phyloP scores from a whole-genome alignment of 2,888 invertebrate species.

The Brachyptera putata region DNA sequence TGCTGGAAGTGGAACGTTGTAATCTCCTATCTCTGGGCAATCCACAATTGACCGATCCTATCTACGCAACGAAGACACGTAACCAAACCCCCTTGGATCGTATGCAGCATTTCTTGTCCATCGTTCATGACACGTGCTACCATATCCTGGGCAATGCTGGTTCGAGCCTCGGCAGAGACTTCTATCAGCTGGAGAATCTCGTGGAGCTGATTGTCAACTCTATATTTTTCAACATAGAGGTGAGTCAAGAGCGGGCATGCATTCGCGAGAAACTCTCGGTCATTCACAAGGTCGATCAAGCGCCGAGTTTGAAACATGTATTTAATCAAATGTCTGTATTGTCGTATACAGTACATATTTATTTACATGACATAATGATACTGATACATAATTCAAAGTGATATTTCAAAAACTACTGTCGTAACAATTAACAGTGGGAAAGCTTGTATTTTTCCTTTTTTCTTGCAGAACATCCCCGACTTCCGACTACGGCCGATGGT shows the following conservation, averaged over 20 bases:
- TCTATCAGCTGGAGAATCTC: conserved; percentile 74
- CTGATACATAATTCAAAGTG: too few relatives aligned
- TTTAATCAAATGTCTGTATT: not conserved
- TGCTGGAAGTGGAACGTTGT: conserved; percentile 72
- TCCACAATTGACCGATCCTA: conserved; percentile 22
- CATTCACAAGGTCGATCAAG: too few relatives aligned
- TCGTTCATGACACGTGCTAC: conserved; percentile 76
- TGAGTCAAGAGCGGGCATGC: too few relatives aligned
- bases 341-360: not conserved
- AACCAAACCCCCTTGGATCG: conserved; percentile 61
- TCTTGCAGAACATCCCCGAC: conserved; percentile 71
- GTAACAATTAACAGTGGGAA: too few relatives aligned
- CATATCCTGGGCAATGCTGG: conserved; percentile 76
- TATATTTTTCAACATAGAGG: conserved; percentile 63
- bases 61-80: conserved; percentile 40
- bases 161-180: conserved; percentile 75
- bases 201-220: conserved; percentile 69
- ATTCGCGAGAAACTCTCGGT: too few relatives aligned
- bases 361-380: not conserved
- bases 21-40: conserved; percentile 61
- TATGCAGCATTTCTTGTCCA: conserved; percentile 79
- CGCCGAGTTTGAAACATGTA: too few relatives aligned
- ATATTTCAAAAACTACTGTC: too few relatives aligned
- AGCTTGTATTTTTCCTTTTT: too few relatives aligned
- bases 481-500: conserved; percentile 78